Conservation (phyloP, 1,140 invertebrate genomes). For the Solenopsis fugax region DNA sequence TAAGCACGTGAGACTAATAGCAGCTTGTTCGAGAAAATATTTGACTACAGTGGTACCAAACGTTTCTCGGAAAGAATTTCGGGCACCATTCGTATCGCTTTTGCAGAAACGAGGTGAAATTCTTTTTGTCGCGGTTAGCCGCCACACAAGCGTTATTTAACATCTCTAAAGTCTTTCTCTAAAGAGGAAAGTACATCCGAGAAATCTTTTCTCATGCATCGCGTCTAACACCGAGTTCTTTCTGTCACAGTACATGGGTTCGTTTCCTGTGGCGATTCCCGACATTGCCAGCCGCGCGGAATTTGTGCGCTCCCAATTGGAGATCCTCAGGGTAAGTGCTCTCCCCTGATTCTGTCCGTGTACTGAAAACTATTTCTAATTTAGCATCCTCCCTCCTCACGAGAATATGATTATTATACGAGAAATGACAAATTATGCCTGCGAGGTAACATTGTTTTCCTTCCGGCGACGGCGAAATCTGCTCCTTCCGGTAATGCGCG, state of each 20-base stretch:
- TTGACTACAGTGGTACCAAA: background rate
- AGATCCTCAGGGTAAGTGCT: constrained; percentile 89
- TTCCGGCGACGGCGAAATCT: constrained; percentile 9
- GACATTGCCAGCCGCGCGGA: constrained; percentile 89
- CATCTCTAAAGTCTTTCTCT: background rate
- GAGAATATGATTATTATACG: constrained; percentile 49
- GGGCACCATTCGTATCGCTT: too few relatives aligned
- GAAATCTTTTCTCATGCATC: background rate
- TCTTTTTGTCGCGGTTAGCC: background rate
- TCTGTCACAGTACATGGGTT: constrained; percentile 91
- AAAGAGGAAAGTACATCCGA: background rate
- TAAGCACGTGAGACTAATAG: constrained; percentile 8
- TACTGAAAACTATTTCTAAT: constrained; percentile 24
- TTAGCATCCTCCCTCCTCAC: background rate
- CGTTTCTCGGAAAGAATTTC: background rate
- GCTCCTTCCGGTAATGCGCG: constrained; percentile 46
- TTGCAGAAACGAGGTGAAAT: background rate
- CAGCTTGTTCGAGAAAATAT: background rate
- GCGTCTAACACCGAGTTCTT: constrained; percentile 67
- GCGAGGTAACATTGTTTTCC: constrained; percentile 23
- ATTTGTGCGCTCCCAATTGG: constrained; percentile 88
- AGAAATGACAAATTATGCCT: constrained; percentile 45
- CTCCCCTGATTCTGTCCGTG: constrained; percentile 59
- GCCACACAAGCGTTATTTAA: background rate
- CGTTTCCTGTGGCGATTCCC: constrained; percentile 90